Conservation (phyloP, 2,113 vertebrate species). For the Cygnus atratus region DNA sequence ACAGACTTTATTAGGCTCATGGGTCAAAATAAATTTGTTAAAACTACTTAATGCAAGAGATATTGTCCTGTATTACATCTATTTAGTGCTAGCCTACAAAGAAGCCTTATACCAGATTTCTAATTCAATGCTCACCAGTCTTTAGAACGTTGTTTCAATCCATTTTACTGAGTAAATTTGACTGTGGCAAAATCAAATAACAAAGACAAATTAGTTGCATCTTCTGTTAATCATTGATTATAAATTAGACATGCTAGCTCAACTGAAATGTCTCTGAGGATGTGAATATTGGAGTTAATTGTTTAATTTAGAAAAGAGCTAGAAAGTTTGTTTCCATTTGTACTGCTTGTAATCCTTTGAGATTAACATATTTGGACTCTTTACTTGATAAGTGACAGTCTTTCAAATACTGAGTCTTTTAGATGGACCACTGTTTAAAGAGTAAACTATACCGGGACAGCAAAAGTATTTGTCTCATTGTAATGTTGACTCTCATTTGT, state of each 20-base stretch:
- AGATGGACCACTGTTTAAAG: slow-evolving; percentile 7
- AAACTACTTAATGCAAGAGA: slow-evolving; percentile 20
- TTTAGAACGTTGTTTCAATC: slow-evolving; percentile 60
- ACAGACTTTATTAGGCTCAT: slow-evolving; percentile 21
- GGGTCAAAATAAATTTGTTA: slow-evolving; percentile 63
- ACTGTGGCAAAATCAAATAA: slow-evolving; percentile 55
- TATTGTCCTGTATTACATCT: background rate
- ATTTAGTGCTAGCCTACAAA: background rate
- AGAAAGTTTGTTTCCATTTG: slow-evolving; percentile 34
- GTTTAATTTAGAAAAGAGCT: slow-evolving; percentile 65
- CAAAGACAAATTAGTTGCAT: slow-evolving; percentile 56
- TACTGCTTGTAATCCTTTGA: slow-evolving; percentile 20
- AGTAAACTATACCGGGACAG: slow-evolving; percentile 48
- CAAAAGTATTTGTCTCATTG: slow-evolving; percentile 40
- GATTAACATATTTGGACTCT: slow-evolving; percentile 50
- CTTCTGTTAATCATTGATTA: slow-evolving; percentile 73
- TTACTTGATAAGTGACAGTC: slow-evolving; percentile 38
- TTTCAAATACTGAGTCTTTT: slow-evolving; percentile 28
- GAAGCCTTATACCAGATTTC: slow-evolving; percentile 3
- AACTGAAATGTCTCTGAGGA: slow-evolving; percentile 42
- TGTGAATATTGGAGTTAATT: slow-evolving; percentile 59
- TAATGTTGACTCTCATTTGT: slow-evolving; percentile 45
- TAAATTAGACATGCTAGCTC: slow-evolving; percentile 67
- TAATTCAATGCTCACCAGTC: slow-evolving; percentile 41
- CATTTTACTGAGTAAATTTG: slow-evolving; percentile 64